These are phyloP conservation scores for Vannuccia rotundouncinata DNA, from an alignment of 2,888 invertebrate species.

Conservation along the genomic window DNA sequence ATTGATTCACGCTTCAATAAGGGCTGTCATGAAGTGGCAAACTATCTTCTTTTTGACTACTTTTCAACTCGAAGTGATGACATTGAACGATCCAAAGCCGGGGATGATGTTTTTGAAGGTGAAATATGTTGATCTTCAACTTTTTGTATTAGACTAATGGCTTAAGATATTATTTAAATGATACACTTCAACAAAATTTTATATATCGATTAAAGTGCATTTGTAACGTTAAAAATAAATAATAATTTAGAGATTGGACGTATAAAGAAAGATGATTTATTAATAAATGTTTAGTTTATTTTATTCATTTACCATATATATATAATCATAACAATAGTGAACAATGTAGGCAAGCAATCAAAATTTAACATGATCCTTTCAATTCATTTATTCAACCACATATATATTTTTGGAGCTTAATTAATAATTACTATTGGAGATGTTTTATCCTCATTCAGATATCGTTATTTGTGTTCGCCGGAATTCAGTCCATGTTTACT, in stretches of 20 bases:
- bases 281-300: too few species aligned
- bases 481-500: conserved; percentile 51
- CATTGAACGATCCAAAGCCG: conserved; percentile 42
- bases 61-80: conserved; percentile 48
- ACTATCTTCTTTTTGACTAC: conserved; percentile 52
- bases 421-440: background rate
- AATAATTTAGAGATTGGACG: too few species aligned
- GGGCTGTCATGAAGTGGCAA: conserved; percentile 49
- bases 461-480: conserved; percentile 47
- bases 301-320: too few species aligned
- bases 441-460: conserved; percentile 43
- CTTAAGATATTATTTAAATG: too few species aligned
- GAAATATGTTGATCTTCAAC: background rate
- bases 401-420: background rate
- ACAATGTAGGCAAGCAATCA: too few species aligned
- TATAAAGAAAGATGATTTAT: too few species aligned
- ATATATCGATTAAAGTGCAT: too few species aligned
- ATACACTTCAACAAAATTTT: too few species aligned
- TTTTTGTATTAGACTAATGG: too few species aligned
- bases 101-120: conserved; percentile 33
- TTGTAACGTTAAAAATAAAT: too few species aligned
- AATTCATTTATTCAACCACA: conserved; percentile 1
- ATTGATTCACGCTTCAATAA: conserved; percentile 54
- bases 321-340: too few species aligned
- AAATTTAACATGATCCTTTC: too few species aligned